Percentiles rank a stretch among this genome's conserved stretches.
These are phyloP conservation scores for Acleris laterana DNA, from an alignment of 2,888 invertebrate species.

Conservation along the genomic window DNA sequence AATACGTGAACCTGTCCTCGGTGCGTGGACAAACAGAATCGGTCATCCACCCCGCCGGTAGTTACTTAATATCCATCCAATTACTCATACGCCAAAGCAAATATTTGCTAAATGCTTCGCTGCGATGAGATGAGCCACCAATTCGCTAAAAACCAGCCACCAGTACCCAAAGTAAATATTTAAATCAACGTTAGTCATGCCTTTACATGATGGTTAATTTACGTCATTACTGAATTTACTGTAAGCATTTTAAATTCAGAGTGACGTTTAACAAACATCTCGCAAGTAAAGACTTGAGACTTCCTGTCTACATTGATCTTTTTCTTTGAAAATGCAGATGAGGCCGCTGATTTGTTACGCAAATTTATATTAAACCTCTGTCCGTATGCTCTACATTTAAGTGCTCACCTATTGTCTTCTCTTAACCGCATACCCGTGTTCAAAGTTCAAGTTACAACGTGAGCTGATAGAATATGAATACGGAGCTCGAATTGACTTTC, in stretches of 20 bases:
- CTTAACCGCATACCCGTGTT: conserved; percentile 10
- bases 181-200: conserved; percentile 26
- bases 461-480: conserved; percentile 59
- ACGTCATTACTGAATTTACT: conserved; percentile 25
- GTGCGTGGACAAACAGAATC: conserved; percentile 62
- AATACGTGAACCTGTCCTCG: conserved; percentile 64
- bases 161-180: conserved; percentile 32
- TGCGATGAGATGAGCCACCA: conserved; percentile 54
- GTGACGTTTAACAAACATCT: conserved; percentile 19
- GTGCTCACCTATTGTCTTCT: neutral
- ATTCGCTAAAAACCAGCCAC: conserved; percentile 55
- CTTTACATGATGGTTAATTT: conserved; percentile 18
- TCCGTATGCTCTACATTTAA: conserved; percentile 5
- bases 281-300: conserved; percentile 6
- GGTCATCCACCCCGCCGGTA: conserved; percentile 74
- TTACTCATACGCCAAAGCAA: conserved; percentile 71
- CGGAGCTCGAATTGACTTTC: conserved; percentile 65
- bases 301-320: neutral
- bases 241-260: conserved; percentile 24
- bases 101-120: conserved; percentile 65
- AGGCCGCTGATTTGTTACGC: neutral
- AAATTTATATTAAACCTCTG: neutral
- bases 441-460: conserved; percentile 42
- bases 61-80: conserved; percentile 76
- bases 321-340: neutral